These are phyloP conservation scores for Sebastolobus alascanus DNA, from an alignment of 2,797 vertebrate species.

Conservation along the genomic window DNA sequence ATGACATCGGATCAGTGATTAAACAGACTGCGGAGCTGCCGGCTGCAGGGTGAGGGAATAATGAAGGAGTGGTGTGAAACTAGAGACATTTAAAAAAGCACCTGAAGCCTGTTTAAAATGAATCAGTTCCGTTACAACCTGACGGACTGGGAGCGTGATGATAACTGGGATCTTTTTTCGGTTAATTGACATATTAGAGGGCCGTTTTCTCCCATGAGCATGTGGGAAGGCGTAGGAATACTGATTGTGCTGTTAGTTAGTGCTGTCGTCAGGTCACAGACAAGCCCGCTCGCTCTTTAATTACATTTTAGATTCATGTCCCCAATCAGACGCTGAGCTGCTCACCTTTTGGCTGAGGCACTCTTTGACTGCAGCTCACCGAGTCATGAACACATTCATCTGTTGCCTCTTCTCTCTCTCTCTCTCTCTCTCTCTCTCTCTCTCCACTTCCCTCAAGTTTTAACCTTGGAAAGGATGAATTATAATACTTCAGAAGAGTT, in stretches of 20 bases:
- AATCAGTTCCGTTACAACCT: slow-evolving; percentile 12
- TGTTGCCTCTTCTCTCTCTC: background rate
- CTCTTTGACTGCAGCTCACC: slow-evolving; percentile 24
- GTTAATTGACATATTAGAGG: slow-evolving; percentile 42
- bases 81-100: slow-evolving; percentile 18
- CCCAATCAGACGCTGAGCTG: slow-evolving; percentile 57
- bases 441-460: background rate
- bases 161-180: slow-evolving; percentile 1
- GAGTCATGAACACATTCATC: slow-evolving; percentile 3
- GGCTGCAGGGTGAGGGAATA: slow-evolving; percentile 26
- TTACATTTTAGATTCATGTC: slow-evolving; percentile 76
- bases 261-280: slow-evolving; percentile 55
- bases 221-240: slow-evolving; percentile 36
- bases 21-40: slow-evolving; percentile 56
- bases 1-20: slow-evolving; percentile 67
- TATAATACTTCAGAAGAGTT: slow-evolving; percentile 1
- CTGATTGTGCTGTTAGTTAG: slow-evolving; percentile 57
- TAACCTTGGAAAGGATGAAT: slow-evolving; percentile 46
- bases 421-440: background rate
- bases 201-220: background rate
- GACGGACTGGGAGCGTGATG: background rate
- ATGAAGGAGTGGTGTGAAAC: slow-evolving; percentile 22
- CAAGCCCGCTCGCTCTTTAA: slow-evolving; percentile 57
- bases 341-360: slow-evolving; percentile 50
- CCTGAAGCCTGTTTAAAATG: slow-evolving; percentile 49